Base-by-base conservation (phyloP, 2,888 invertebrate genomes). In the Tachina fera region DNA sequence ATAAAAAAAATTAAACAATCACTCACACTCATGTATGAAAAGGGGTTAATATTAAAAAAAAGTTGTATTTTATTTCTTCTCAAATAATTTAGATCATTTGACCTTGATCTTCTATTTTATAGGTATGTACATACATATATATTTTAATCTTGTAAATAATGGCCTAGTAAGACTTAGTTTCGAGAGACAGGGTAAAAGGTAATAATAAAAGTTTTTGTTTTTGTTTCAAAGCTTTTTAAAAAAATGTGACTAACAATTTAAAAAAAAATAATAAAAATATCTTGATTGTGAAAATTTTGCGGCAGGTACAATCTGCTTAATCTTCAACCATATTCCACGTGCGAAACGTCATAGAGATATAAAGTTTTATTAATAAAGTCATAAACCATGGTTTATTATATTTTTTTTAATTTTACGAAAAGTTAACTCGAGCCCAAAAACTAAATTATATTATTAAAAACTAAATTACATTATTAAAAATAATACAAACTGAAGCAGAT, bases 11-110 rank as follows among this genome's bases (percentile, higher is more conserved):
- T 60, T 41, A 6, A 60, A 60, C 60, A n/a, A 60, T 41, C 39
- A 60, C 9, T 41, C 39, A 60, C 9, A 31, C 6, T 31, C 1
- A 6, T 1, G 0, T 41, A 11, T 11, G 9, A 56, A 56, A 43
- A 10, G 43, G 70, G 53, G 13, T 70, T 43, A 70, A 39, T 56
- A 13, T 70, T 9, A 70, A 70, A n/a, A 70, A 56, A 31, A 65
- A 10, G 11, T 22, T 9, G 1, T 45, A 19, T 63, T 31, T 0
- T 31, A 31, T 31, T 6, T 31, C 31, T 31, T 31, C 31, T 31
- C 31, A 31, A 31, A 31, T 63, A 41, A n/a, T 22, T 22, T 9
- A 31, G 14, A 47, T 70, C 68, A 53, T 47, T 31, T 61, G 31
- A 31, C 31, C 31, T 31, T 31, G 31, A 31, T 31, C 31, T 16